Conservation (phyloP, 2,888 invertebrate genomes). For the Drosophila multiciliata region DNA sequence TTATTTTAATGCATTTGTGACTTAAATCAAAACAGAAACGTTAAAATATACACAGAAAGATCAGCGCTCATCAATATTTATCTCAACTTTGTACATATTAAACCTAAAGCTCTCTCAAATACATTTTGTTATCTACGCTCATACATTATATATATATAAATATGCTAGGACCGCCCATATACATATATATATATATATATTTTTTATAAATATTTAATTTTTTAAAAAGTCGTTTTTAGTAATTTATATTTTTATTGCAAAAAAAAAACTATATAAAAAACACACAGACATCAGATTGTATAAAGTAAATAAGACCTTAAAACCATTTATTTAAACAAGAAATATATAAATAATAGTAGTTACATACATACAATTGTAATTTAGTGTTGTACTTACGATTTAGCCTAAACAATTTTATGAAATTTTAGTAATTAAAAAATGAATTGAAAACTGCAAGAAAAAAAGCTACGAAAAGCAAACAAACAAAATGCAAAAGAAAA, state of each 20-base stretch:
- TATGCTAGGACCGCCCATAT: constrained; percentile 29
- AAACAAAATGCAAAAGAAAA: constrained; percentile 72
- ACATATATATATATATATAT: constrained; percentile 40
- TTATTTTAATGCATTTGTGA: constrained; percentile 61
- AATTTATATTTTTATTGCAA: constrained; percentile 81
- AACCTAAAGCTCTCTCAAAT: constrained; percentile 47
- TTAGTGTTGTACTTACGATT: constrained; percentile 81
- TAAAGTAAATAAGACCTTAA: constrained; percentile 65
- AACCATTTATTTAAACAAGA: constrained; percentile 67
- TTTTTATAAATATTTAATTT: constrained; percentile 75
- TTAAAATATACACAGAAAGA: constrained; percentile 31
- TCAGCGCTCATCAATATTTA: constrained; percentile 55
- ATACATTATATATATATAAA: constrained; percentile 43
- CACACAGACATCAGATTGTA: constrained; percentile 65
- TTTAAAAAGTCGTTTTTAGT: constrained; percentile 81
- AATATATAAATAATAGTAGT: constrained; percentile 68
- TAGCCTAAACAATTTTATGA: constrained; percentile 82
- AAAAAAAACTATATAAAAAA: constrained; percentile 42
- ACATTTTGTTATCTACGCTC: constrained; percentile 62
- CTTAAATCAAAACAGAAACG: constrained; percentile 18
- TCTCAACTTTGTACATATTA: constrained; percentile 57
- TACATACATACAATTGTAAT: constrained; percentile 80
- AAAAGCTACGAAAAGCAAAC: constrained; percentile 62
- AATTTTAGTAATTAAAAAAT: constrained; percentile 81
- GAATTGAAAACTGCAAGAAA: constrained; percentile 70